Percentiles rank a stretch among this genome's conserved stretches.
Evolutionary conservation across 2,888 invertebrate genomes (phyloP).

Genomic region (Lasius platythorax): DNA sequence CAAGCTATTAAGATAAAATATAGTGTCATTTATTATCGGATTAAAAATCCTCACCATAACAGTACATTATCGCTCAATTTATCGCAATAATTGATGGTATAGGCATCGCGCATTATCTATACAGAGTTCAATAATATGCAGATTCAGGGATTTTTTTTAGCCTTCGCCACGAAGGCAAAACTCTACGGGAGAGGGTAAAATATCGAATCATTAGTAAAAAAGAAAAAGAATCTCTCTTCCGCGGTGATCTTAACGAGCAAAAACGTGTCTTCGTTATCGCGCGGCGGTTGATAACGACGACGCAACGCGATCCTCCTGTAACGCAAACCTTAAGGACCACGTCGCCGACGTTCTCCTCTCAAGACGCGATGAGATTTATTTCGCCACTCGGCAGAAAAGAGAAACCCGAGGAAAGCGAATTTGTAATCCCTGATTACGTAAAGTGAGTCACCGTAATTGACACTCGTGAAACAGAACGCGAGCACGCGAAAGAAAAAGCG

Average conservation of each 20-base stretch:
- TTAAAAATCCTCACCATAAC: constrained; percentile 16
- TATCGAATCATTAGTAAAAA: constrained; percentile 62
- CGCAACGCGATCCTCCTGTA: constrained; percentile 79
- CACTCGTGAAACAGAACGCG: constrained; percentile 65
- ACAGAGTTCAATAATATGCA: constrained; percentile 14
- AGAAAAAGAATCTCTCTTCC: constrained; percentile 55
- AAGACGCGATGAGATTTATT: constrained; percentile 72
- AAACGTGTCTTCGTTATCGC: constrained; percentile 78
- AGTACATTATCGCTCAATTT: constrained; percentile 3
- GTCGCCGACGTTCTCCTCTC: constrained; percentile 57
- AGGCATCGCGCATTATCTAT: background rate
- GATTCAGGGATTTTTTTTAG: constrained; percentile 19
- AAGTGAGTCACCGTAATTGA: constrained; percentile 73
- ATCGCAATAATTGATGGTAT: constrained; percentile 20
- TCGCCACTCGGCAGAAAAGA: constrained; percentile 59
- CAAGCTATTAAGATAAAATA: constrained; percentile 36
- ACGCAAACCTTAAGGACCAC: constrained; percentile 71
- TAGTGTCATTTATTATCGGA: constrained; percentile 44
- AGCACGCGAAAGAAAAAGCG: constrained; percentile 16
- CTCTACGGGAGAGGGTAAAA: background rate
- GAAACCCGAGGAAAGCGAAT: constrained; percentile 39
- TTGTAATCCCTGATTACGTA: constrained; percentile 59
- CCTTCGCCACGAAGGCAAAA: background rate
- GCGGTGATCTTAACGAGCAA: constrained; percentile 77
- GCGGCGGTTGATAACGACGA: constrained; percentile 69